These are phyloP conservation scores for Lordiphosa clarofinis DNA, from an alignment of 1,140 invertebrate species.

Conservation along the genomic window DNA sequence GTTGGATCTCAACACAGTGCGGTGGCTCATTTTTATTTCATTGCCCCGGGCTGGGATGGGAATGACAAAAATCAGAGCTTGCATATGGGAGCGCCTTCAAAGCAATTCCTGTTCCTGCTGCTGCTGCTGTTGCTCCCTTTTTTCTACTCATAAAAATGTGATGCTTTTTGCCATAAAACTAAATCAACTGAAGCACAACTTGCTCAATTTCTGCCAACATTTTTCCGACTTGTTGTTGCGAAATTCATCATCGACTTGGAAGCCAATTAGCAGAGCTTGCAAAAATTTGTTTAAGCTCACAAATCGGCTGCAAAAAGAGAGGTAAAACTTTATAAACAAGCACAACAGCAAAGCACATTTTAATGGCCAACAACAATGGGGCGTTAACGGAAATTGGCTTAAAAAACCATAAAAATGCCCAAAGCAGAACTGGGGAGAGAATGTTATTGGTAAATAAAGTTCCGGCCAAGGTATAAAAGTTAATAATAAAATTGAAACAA, in stretches of 20 bases:
- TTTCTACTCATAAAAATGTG: slow-evolving; percentile 56
- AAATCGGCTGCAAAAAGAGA: slow-evolving; percentile 35
- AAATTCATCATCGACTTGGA: slow-evolving; percentile 6
- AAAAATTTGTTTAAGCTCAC: slow-evolving; percentile 31
- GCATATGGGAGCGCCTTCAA: slow-evolving; percentile 28
- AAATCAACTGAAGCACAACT: slow-evolving; percentile 5
- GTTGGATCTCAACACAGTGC: slow-evolving; percentile 30
- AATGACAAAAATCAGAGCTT: slow-evolving; percentile 47
- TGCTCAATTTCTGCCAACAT: slow-evolving; percentile 7
- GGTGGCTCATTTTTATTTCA: slow-evolving; percentile 72
- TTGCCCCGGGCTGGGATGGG: slow-evolving; percentile 47
- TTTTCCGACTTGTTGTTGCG: background rate
- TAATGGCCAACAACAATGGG: slow-evolving; percentile 50
- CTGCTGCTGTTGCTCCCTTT: slow-evolving; percentile 3
- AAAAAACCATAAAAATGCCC: slow-evolving; percentile 64
- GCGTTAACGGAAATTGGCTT: slow-evolving; percentile 76
- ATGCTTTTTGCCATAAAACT: slow-evolving; percentile 37
- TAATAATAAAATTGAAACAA: slow-evolving; percentile 76
- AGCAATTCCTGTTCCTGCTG: slow-evolving; percentile 9
- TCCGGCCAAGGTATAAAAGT: slow-evolving; percentile 58
- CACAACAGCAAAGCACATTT: slow-evolving; percentile 33
- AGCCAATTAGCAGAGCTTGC: slow-evolving; percentile 44
- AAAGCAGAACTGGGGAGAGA: background rate
- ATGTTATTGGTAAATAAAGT: slow-evolving; percentile 70
- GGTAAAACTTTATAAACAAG: slow-evolving; percentile 20